Conservation (phyloP, 2,113 vertebrate species). For the Pipra filicauda region DNA sequence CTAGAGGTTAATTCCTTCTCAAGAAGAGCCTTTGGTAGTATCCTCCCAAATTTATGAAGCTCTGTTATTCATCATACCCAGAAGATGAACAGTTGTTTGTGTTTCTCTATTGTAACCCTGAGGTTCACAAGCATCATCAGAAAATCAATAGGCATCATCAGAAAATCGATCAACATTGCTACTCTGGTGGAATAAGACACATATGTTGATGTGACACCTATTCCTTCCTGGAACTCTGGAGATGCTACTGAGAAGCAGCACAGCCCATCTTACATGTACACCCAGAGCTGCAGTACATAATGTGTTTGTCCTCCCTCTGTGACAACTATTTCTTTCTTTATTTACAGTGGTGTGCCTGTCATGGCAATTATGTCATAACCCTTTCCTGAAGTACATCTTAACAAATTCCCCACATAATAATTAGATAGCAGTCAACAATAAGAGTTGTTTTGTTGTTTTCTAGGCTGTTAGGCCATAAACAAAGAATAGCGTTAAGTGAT, state of each 20-base stretch:
- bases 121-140: neutral
- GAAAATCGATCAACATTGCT: neutral
- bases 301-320: neutral
- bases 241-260: neutral
- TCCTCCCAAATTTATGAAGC: neutral
- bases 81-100: neutral
- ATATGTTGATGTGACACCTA: neutral
- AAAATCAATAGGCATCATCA: neutral
- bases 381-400: constrained; percentile 12
- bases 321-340: neutral
- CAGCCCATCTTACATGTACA: neutral
- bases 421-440: neutral
- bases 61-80: neutral
- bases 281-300: neutral
- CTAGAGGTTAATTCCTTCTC: neutral
- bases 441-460: neutral
- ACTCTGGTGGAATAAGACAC: neutral
- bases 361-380: constrained; percentile 18
- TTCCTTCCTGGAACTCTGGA: neutral
- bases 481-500: neutral
- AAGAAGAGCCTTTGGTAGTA: neutral
- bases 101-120: neutral
- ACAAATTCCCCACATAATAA: constrained; percentile 19
- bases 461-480: neutral
- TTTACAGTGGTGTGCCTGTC: neutral